Evolutionary conservation across 2,113 vertebrate species (phyloP).

Genomic region (Vulpes lagopus): DNA sequence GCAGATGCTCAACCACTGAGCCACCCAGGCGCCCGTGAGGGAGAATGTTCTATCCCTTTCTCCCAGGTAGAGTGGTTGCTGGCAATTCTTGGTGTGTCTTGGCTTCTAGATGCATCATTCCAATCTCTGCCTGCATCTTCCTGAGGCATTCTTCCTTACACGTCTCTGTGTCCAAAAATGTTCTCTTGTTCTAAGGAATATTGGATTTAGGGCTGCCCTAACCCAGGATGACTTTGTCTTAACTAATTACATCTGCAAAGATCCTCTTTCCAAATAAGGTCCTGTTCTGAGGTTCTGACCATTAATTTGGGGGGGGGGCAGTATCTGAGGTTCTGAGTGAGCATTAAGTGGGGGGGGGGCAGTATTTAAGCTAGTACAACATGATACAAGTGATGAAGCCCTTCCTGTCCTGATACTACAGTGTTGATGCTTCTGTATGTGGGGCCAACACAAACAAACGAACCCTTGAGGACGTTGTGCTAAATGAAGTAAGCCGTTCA

Average conservation of each 20-base stretch:
- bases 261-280: not conserved
- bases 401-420: not conserved
- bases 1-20: too few species aligned
- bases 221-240: not conserved
- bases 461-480: not conserved
- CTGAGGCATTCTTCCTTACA: rapidly evolving
- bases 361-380: not conserved
- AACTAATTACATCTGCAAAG: not conserved
- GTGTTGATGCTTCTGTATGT: not conserved
- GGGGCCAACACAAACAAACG: not conserved
- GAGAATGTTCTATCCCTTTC: too few species aligned
- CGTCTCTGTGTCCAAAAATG: not conserved
- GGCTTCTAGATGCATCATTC: not conserved
- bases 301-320: not conserved
- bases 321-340: not conserved
- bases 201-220: not conserved
- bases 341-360: not conserved
- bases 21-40: too few species aligned
- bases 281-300: not conserved
- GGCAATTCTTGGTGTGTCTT: not conserved
- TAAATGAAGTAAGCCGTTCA: not conserved
- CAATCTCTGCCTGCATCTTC: not conserved
- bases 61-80: not conserved
- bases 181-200: not conserved
- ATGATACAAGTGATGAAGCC: not conserved